Evolutionary conservation across 1,140 invertebrate genomes (phyloP).

Genomic region (Sminthurinus signatus): DNA sequence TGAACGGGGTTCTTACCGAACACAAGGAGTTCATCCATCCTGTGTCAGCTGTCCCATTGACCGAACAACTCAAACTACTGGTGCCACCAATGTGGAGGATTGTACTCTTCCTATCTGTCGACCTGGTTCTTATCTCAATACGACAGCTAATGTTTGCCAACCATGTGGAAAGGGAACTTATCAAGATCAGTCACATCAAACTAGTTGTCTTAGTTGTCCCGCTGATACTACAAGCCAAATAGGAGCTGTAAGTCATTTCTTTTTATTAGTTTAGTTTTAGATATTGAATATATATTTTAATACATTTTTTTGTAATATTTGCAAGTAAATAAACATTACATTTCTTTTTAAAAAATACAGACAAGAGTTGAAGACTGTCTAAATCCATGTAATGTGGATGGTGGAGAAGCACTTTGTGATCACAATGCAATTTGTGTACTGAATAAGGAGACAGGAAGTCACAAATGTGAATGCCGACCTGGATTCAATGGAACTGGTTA

Average conservation of each 20-base stretch:
- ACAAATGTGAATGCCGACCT: constrained; percentile 87
- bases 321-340: constrained; percentile 19
- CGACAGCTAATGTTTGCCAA: constrained; percentile 73
- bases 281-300: background rate
- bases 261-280: background rate
- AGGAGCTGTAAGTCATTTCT: constrained; percentile 70
- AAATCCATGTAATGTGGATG: constrained; percentile 82
- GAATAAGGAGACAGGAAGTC: constrained; percentile 74
- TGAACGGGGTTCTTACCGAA: constrained; percentile 80
- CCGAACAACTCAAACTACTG: constrained; percentile 75
- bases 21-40: constrained; percentile 75
- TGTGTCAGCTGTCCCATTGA: constrained; percentile 82
- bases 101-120: constrained; percentile 84
- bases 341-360: constrained; percentile 48
- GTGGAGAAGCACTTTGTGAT: constrained; percentile 75
- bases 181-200: constrained; percentile 84
- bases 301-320: constrained; percentile 11
- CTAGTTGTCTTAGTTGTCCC: constrained; percentile 77
- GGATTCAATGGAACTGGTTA: constrained; percentile 81
- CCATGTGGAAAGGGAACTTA: constrained; percentile 88
- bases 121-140: constrained; percentile 75
- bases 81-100: constrained; percentile 75
- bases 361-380: constrained; percentile 75
- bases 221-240: constrained; percentile 84
- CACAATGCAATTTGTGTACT: constrained; percentile 81